Evolutionary conservation across 2,888 invertebrate genomes (phyloP).

Genomic region (Opisthograptis luteolata): DNA sequence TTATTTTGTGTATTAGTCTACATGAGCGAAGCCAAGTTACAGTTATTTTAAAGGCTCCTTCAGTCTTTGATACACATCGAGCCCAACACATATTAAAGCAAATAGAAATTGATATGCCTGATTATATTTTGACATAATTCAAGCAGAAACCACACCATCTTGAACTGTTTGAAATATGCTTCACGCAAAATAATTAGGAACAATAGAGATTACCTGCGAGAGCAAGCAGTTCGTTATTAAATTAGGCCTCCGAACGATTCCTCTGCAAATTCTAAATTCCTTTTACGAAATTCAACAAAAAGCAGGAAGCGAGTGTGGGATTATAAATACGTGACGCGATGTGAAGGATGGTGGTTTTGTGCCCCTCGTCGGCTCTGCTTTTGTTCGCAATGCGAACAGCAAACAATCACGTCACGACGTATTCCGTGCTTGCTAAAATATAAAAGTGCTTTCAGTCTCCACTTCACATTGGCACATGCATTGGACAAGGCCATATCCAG

Average conservation of each 20-base stretch:
- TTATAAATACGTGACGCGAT: slow-evolving; percentile 78
- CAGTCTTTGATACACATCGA: too few species aligned
- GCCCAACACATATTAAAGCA: too few species aligned
- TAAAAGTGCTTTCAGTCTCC: slow-evolving; percentile 36
- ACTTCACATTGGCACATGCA: too few species aligned
- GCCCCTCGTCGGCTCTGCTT: slow-evolving; percentile 53
- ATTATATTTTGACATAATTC: too few species aligned
- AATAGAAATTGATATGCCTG: too few species aligned
- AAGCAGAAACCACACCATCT: slow-evolving; percentile 15
- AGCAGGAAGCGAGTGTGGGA: slow-evolving; percentile 77
- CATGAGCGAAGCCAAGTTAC: too few species aligned
- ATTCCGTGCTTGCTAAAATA: slow-evolving; percentile 35
- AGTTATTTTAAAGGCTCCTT: too few species aligned
- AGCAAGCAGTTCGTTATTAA: slow-evolving; percentile 42
- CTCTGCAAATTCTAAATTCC: slow-evolving; percentile 63
- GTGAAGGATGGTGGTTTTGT: slow-evolving; percentile 77
- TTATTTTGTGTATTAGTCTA: neutral
- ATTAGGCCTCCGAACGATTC: slow-evolving; percentile 49
- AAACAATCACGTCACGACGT: slow-evolving; percentile 59
- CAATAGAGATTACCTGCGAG: slow-evolving; percentile 34
- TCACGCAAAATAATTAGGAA: slow-evolving; percentile 39
- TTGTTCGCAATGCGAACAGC: slow-evolving; percentile 69
- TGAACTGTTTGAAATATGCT: slow-evolving; percentile 24
- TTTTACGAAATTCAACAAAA: slow-evolving; percentile 74
- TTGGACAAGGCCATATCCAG: too few species aligned